Base-by-base conservation (phyloP, 2,113 vertebrate genomes). In the Varanus komodoensis region DNA sequence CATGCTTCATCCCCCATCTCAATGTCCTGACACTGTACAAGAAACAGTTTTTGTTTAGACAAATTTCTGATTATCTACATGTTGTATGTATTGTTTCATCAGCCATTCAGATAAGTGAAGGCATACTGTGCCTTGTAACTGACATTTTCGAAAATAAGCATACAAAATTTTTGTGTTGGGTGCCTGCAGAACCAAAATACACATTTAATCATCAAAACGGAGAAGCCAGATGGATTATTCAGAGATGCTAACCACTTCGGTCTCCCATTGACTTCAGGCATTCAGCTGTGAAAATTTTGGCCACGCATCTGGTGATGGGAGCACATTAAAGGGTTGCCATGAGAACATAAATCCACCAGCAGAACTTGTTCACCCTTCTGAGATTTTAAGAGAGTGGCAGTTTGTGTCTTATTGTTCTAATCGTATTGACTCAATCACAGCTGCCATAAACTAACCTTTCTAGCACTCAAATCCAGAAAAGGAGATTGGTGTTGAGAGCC, bases 151-250 rank as follows among this genome's bases (percentile, higher is more conserved):
- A 89, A 92, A 73, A 15, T 17, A 6, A 32, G 23, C 15, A 8
- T 75, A 44, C 44, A 91, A 57, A 0, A 0, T 81, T 89, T 91
- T 81, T 85, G 27, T 88, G 0, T 87, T 85, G 54, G 68, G 0
- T 1, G 21, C 7, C 74, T 82, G 34, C 23, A 82, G 34, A 74
- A 82, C 17, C 17, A 25, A 87, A 89, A 69, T 57, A 32, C 48
- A 89, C 74, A 67, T 87, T 83, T 54, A 79, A 69, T 77, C 61
- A 78, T 87, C 21, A 88, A 92, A 89, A 50, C 12, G 87, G 74
- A 85, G 48, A 32, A 84, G 81, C 71, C 57, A 89, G 82, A 78
- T 80, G 82, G 82, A 79, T 91, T 79, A 4, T 3, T 80, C 84
- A 90, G 29, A 64, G 23, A 64, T 0, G 7, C 11, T 1, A 0